These are phyloP conservation scores for Bufo bufo DNA, from an alignment of 2,113 vertebrate genomes.

Conservation along the genomic window DNA sequence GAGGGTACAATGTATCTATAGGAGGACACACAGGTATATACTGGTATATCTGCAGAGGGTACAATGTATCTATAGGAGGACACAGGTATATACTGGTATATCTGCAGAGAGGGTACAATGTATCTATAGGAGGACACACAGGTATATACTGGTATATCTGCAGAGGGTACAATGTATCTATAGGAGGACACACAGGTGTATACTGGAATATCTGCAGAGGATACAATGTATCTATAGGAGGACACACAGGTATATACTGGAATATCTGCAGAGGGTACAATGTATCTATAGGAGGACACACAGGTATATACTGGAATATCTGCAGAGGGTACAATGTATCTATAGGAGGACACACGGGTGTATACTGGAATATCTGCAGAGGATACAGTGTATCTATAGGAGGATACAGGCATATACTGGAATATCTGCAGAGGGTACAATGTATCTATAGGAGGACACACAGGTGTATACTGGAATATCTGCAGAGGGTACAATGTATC, in stretches of 20 bases:
- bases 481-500: not conserved
- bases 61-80: not conserved
- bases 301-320: not conserved
- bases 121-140: not conserved
- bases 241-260: not conserved
- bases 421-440: not conserved
- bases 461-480: not conserved
- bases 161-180: not conserved
- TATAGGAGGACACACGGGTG: not conserved
- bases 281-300: not conserved
- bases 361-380: no score
- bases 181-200: not conserved
- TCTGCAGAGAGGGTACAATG: not conserved
- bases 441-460: not conserved
- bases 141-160: not conserved
- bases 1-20: not conserved
- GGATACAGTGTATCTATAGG: not conserved
- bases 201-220: not conserved
- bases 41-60: not conserved
- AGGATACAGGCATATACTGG: not conserved
- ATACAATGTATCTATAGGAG: not conserved
- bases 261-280: not conserved
- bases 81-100: not conserved
- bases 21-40: not conserved
- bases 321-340: not conserved